Base-by-base conservation (phyloP, 2,888 invertebrate genomes). In the Scrobipalpa atriplicella region DNA sequence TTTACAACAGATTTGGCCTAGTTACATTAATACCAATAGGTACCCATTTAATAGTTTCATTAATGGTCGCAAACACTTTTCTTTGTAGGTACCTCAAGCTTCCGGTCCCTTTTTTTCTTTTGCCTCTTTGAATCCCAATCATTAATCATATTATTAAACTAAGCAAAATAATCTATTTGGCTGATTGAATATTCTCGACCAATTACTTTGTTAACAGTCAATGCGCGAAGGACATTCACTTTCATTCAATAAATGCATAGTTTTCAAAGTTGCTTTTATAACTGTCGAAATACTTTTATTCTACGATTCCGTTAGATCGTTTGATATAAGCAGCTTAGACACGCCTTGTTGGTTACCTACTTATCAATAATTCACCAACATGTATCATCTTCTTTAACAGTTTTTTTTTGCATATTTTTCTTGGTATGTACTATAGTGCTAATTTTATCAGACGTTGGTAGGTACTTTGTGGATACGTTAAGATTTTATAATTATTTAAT, bases 271-370 rank as follows among this genome's bases (percentile, higher is more conserved):
- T 58, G 38, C 36, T 58, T 38, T 38, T 58, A 58, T 58, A 58
- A 58, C 58, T 58, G 58, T 58, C 16, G 36, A 58, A 58, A 58
- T 38, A 58, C 58, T 38, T 58, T 38, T 36, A 2, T 21, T 58
- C 38, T 38, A n/a, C n/a, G 16, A 38, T 9, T 58, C 58, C 58
- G 58, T 58, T 58, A 58, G 13, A 29, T 29, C 13, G 13, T n/a
- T 38, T 16, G 13, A 11, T 38, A 38, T 38, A 3, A 58, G 3
- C 36, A n/a, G 58, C 38, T 38, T 58, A 3, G 38, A 29, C 58
- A 58, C 38, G 19, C 56, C 56, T 56, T 29, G 16, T 16, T n/a
- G n/a, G n/a, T n/a, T n/a, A n/a, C n/a, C n/a, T n/a, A n/a, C n/a
- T 21, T 6, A n/a, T 21, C 21, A 21, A 58, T 38, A 29, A 58